phyloP scores from a whole-genome alignment of 2,797 vertebrate genomes.

The Manis crassicaudata region DNA sequence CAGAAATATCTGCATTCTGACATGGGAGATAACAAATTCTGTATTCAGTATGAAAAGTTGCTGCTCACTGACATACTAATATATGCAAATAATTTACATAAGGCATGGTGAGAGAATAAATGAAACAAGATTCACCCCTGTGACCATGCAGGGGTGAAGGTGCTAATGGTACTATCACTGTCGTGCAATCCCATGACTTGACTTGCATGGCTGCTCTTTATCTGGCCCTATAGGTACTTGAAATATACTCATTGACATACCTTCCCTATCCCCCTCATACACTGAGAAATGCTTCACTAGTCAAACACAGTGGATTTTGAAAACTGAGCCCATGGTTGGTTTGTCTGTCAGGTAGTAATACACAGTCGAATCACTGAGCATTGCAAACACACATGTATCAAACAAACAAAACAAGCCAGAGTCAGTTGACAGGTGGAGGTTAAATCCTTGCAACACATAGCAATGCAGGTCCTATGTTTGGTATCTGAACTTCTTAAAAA shows the following conservation, averaged over 20 bases:
- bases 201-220: not conserved
- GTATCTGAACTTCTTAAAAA: slow-evolving; percentile 54
- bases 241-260: not conserved
- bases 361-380: slow-evolving; percentile 1
- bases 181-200: not conserved
- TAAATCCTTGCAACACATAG: slow-evolving; percentile 1
- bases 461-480: slow-evolving; percentile 13
- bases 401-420: slow-evolving; percentile 48
- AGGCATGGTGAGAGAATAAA: not conserved
- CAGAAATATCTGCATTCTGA: not conserved
- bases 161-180: not conserved
- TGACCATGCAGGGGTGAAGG: not conserved
- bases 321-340: not conserved
- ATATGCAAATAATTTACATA: not conserved
- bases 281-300: not conserved
- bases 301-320: not conserved
- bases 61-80: not conserved
- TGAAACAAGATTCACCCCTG: not conserved
- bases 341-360: not conserved
- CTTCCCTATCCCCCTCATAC: not conserved
- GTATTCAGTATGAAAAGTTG: not conserved
- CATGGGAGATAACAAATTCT: not conserved
- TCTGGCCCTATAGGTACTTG: not conserved
- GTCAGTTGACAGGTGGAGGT: slow-evolving; percentile 10
- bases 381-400: not conserved